phyloP scores from a whole-genome alignment of 1,140 invertebrate genomes.

The Apis laboriosa region DNA sequence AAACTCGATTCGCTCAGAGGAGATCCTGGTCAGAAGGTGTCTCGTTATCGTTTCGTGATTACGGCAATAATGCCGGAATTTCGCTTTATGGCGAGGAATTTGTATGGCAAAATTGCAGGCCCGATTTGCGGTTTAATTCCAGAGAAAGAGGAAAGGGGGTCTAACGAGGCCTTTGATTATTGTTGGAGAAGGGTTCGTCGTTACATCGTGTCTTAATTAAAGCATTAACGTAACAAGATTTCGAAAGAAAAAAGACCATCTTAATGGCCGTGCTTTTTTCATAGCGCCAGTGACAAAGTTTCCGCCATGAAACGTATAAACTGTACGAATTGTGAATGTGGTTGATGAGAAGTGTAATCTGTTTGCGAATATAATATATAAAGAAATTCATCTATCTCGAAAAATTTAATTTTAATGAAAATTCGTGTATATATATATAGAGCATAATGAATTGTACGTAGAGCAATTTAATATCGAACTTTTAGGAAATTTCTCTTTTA shows the following conservation, averaged over 20 bases:
- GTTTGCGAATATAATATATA: too few relatives aligned
- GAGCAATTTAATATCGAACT: too few relatives aligned
- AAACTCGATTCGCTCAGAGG: neutral
- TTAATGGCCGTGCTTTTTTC: neutral
- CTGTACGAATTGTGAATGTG: too few relatives aligned
- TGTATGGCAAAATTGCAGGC: constrained; percentile 34
- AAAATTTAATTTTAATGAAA: too few relatives aligned
- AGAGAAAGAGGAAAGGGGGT: neutral
- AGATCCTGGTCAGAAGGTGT: constrained; percentile 7
- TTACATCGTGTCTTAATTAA: constrained; percentile 41
- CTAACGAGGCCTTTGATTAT: constrained; percentile 50
- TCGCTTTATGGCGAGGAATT: constrained; percentile 14
- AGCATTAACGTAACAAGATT: constrained; percentile 32
- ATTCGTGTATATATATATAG: too few relatives aligned
- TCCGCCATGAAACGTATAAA: too few relatives aligned
- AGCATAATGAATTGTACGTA: too few relatives aligned
- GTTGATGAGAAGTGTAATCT: too few relatives aligned
- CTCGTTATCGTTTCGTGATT: constrained; percentile 38
- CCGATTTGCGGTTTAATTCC: constrained; percentile 48
- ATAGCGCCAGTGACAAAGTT: neutral
- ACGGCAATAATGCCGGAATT: constrained; percentile 38
- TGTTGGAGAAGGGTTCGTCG: constrained; percentile 8
- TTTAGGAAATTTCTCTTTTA: too few relatives aligned
- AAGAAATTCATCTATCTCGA: too few relatives aligned
- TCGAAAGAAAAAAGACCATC: constrained; percentile 24